phyloP scores from a whole-genome alignment of 2,113 vertebrate species.

The Caracal caracal region DNA sequence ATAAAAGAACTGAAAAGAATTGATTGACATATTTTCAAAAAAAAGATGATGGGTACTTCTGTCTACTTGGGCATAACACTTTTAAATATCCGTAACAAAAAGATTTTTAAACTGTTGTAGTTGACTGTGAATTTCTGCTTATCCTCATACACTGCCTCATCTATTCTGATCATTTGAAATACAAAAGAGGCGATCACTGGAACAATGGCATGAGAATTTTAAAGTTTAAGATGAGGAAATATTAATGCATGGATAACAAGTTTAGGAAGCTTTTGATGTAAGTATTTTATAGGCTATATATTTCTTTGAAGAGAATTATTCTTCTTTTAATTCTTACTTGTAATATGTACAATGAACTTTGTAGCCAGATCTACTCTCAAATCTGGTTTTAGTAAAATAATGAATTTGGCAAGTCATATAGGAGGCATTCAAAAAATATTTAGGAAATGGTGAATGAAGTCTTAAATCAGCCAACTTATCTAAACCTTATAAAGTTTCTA shows the following conservation, averaged over 20 bases:
- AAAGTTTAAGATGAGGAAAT: background rate
- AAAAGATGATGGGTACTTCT: background rate
- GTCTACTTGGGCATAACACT: background rate
- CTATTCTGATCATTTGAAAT: slow-evolving; percentile 16
- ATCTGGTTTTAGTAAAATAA: background rate
- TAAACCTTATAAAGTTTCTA: background rate
- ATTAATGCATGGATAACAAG: background rate
- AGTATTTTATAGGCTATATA: background rate
- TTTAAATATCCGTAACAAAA: slow-evolving; percentile 31
- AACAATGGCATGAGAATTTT: background rate
- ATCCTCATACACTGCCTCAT: background rate
- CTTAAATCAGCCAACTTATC: background rate
- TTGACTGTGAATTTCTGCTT: background rate
- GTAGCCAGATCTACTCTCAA: slow-evolving; percentile 6
- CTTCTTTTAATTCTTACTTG: slow-evolving; percentile 25
- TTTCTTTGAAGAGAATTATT: background rate
- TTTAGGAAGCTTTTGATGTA: background rate
- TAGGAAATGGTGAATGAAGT: background rate
- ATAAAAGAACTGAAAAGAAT: background rate
- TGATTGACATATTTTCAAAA: background rate
- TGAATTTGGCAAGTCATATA: background rate
- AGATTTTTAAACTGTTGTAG: background rate
- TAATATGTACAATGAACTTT: background rate
- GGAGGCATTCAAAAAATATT: background rate
- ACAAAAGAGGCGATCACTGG: background rate